Percentiles rank a stretch among this genome's conserved stretches.
phyloP scores from a whole-genome alignment of 2,797 vertebrate species.

The Crypturellus tataupa region DNA sequence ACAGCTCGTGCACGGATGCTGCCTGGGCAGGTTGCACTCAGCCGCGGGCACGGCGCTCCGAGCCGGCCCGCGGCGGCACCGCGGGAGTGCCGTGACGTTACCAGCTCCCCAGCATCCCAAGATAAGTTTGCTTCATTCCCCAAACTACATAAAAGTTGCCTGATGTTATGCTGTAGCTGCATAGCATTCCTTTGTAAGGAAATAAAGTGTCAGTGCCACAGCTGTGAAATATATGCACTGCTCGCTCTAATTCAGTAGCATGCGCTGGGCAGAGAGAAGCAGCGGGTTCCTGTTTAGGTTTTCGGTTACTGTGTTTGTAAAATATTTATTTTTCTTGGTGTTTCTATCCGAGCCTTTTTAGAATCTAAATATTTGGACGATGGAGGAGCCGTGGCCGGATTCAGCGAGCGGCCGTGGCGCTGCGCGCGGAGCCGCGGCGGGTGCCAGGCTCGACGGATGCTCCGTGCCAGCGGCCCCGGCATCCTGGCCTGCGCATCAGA shows the following conservation, averaged over 20 bases:
- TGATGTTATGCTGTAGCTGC: background rate
- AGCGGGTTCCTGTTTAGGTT: slow-evolving; percentile 66
- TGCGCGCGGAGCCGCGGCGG: background rate
- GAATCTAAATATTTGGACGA: slow-evolving; percentile 65
- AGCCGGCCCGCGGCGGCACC: background rate
- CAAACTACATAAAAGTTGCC: background rate
- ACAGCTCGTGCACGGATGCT: background rate
- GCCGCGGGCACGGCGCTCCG: background rate
- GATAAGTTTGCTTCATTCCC: background rate
- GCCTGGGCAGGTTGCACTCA: background rate
- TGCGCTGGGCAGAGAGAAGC: slow-evolving; percentile 26
- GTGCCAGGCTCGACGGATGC: background rate
- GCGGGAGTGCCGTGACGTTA: background rate
- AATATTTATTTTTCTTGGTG: slow-evolving; percentile 75
- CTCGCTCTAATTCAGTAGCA: background rate
- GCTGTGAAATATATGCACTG: slow-evolving; percentile 14
- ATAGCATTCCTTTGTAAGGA: slow-evolving; percentile 55
- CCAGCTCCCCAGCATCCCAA: background rate
- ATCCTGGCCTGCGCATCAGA: slow-evolving; percentile 21
- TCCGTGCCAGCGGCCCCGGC: too few species aligned
- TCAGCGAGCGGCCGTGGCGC: background rate
- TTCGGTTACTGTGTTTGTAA: slow-evolving; percentile 68
- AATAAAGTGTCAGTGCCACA: slow-evolving; percentile 55
- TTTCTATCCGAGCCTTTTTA: slow-evolving; percentile 55
- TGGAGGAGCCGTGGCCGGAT: background rate